Conservation (phyloP, 2,113 vertebrate genomes). For the Numida meleagris region DNA sequence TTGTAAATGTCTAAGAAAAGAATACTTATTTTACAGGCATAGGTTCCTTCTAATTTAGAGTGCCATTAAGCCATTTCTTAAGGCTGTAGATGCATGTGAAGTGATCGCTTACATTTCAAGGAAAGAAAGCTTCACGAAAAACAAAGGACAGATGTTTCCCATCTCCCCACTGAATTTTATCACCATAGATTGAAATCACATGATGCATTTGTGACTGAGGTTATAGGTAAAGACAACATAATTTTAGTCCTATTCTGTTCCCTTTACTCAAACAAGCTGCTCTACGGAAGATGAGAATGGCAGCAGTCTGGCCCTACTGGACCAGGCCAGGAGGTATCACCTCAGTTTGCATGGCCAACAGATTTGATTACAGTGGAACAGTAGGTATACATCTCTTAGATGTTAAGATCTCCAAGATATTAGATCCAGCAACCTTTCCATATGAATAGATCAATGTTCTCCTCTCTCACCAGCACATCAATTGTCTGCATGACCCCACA, state of each 20-base stretch:
- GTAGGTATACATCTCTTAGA: not conserved
- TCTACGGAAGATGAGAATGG: not conserved
- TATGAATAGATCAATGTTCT: not conserved
- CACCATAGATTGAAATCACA: not conserved
- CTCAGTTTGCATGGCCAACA: not conserved
- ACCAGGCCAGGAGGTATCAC: not conserved
- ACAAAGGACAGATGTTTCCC: not conserved
- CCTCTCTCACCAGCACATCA: not conserved
- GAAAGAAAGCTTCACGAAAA: not conserved
- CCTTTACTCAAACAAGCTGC: not conserved
- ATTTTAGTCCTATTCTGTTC: not conserved
- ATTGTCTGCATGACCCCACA: not conserved
- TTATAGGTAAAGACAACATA: not conserved
- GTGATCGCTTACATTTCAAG: not conserved
- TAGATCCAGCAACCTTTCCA: not conserved
- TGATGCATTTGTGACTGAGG: not conserved
- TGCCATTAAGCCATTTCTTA: not conserved
- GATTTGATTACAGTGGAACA: not conserved
- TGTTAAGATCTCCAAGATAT: not conserved
- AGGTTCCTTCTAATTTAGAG: not conserved
- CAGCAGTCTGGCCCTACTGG: too few species aligned
- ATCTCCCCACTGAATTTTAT: not conserved
- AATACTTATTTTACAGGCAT: not conserved
- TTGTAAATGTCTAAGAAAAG: not conserved
- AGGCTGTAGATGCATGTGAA: not conserved